phyloP scores from a whole-genome alignment of 2,113 vertebrate genomes.

The Saguinus imperator region DNA sequence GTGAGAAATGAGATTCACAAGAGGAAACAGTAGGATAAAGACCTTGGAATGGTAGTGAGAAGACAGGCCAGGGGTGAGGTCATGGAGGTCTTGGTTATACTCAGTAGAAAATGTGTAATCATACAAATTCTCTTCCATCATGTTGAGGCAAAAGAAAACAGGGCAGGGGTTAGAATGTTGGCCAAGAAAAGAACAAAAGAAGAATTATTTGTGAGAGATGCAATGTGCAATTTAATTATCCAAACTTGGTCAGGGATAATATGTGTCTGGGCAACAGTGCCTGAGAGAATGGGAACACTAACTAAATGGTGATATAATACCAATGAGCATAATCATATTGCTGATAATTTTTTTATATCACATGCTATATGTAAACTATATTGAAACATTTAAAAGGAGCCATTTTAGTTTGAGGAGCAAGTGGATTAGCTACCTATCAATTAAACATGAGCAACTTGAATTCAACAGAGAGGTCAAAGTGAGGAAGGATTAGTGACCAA shows the following conservation, averaged over 20 bases:
- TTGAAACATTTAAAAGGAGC: not conserved
- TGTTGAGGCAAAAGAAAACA: not conserved
- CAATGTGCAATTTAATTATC: not conserved
- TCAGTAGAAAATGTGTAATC: not conserved
- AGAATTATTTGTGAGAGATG: not conserved
- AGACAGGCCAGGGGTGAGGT: not conserved
- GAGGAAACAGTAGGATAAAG: not conserved
- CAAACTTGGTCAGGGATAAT: not conserved
- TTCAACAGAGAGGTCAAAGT: not conserved
- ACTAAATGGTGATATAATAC: not conserved
- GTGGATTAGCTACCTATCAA: not conserved
- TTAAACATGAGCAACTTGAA: not conserved
- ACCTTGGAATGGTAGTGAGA: not conserved
- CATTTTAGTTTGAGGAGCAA: not conserved
- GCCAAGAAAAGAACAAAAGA: not conserved
- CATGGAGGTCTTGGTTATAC: not conserved
- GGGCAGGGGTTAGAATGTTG: not conserved
- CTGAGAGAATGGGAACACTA: not conserved
- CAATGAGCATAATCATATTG: not conserved
- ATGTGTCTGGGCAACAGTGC: not conserved
- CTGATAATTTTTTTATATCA: not conserved
- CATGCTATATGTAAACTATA: not conserved
- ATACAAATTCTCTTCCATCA: not conserved
- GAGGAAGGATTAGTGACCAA: not conserved
- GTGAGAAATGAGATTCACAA: not conserved